Base-by-base conservation (phyloP, 1,140 invertebrate genomes). In the Parapsyche elsis region DNA sequence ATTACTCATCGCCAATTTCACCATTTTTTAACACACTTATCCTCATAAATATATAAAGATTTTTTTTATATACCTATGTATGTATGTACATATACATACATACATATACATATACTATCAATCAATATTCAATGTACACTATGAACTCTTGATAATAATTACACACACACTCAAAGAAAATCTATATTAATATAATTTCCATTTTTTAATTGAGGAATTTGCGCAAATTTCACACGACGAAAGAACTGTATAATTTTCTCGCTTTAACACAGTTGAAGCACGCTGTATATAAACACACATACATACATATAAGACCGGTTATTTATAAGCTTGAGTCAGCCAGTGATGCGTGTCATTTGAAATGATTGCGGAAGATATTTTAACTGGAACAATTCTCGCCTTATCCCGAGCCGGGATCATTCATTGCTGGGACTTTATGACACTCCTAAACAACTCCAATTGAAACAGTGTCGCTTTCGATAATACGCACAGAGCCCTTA, bases 341-440 rank as follows among this genome's bases (percentile, higher is more conserved):
- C 81, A 26, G 74, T 46, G 77, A 76, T 59, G 73, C 81, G 64
- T 76, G 73, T 81, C 70, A 81, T 81, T 80, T 26, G 81, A 71
- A 76, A 59, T 79, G 44, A 81, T 81, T 79, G 74, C 64, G 38
- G 61, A 49, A 70, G 64, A 70, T 71, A 59, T 71, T 46, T 71
- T 57, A 78, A 71, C 45, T 26, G 57, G 61, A 24, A 78, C 77
- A 78, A 78, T 71, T 78, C 49, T 45, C 30, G 57, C 75, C 19
- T 67, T 77, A 7, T 57, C 7, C 57, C 26, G 73, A 44, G 10
- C 38, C 57, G 44, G 16, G 75, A 64, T 64, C 24, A 79, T 78
- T 71, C 44, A 78, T 71, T 71, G n/a, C 59, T 9, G 14, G 44
- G 49, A 79, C 73, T 79, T 79, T 79, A 79, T 79, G 67, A 73